These are phyloP conservation scores for Drosophila chauvacae DNA, from an alignment of 1,140 invertebrate species.

Conservation along the genomic window DNA sequence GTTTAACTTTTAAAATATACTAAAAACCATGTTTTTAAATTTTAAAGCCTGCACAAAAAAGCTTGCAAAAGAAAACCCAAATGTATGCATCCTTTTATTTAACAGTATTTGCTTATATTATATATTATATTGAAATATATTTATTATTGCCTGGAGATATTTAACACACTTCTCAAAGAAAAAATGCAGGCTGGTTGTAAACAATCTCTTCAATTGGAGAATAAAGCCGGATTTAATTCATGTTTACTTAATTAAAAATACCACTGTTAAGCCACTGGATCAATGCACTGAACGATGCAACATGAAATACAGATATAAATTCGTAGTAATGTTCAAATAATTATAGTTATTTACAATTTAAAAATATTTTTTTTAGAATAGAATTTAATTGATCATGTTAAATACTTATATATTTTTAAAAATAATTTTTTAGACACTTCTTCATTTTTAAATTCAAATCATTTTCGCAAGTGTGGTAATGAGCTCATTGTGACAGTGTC, in stretches of 20 bases:
- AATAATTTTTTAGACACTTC: too few relatives aligned
- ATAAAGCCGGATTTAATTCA: background rate
- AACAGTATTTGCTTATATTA: too few relatives aligned
- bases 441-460: background rate
- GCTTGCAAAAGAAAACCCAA: too few relatives aligned
- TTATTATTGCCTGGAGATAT: background rate
- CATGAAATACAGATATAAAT: background rate
- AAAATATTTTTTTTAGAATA: too few relatives aligned
- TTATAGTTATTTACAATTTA: too few relatives aligned
- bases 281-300: background rate
- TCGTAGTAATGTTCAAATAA: too few relatives aligned
- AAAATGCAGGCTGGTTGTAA: background rate
- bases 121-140: background rate
- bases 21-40: too few relatives aligned
- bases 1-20: too few relatives aligned
- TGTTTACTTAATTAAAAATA: background rate
- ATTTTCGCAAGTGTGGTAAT: constrained; percentile 27
- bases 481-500: constrained; percentile 42
- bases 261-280: background rate
- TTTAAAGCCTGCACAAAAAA: too few relatives aligned
- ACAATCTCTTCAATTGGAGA: background rate
- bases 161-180: background rate
- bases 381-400: too few relatives aligned
- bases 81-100: too few relatives aligned
- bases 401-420: too few relatives aligned